Evolutionary conservation across 2,888 invertebrate genomes (phyloP), one percentile per base, ranked within the genome.

Genomic region (Patella ulyssiponensis): DNA sequence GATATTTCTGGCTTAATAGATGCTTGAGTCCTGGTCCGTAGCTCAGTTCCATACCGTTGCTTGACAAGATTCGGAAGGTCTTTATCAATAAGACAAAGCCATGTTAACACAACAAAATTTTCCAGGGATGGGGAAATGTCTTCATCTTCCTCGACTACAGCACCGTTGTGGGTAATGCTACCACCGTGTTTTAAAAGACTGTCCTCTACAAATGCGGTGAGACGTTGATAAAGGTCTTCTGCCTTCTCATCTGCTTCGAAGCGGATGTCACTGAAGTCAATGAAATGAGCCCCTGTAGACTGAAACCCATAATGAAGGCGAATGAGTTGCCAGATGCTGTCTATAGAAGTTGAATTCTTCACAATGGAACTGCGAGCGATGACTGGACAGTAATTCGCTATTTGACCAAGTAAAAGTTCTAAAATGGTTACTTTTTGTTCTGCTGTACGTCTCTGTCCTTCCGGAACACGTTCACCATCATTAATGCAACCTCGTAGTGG

Each of bases 241-340:
- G 81, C 82, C n/a, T 81, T 58, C 71, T 84, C 84, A 11, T 74
- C 78, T 14, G 77, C 77, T 58, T 84, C 79, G 9, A 80, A 75
- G 9, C 74, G 17, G 7, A 84, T 77, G 51, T 74, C 70, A 7
- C 75, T 74, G 23, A 83, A 80, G 70, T 83, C 81, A 2, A 84
- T 11, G 51, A 86, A 84, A 52, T 82, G 83, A 3, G 73, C 80
- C 1, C 85, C 84, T 15, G 84, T 83, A 11, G 81, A 80, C 51
- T 86, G 85, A 64, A 86, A 84, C 1, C 85, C 85, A 79, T 77
- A 84, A 69, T 86, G 83, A 17, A 79, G 58, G 0, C 83, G 76
- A 20, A 85, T 84, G 3, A 78, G 56, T 70, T 84, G 81, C 83
- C 82, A 84, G 23, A 85, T 82, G n/a, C 44, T 53, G 11, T 76